A percentile compares a stretch with the other conserved stretches of the same genome.
Evolutionary conservation across 2,113 vertebrate species (phyloP).

Genomic region (Rostratula benghalensis): DNA sequence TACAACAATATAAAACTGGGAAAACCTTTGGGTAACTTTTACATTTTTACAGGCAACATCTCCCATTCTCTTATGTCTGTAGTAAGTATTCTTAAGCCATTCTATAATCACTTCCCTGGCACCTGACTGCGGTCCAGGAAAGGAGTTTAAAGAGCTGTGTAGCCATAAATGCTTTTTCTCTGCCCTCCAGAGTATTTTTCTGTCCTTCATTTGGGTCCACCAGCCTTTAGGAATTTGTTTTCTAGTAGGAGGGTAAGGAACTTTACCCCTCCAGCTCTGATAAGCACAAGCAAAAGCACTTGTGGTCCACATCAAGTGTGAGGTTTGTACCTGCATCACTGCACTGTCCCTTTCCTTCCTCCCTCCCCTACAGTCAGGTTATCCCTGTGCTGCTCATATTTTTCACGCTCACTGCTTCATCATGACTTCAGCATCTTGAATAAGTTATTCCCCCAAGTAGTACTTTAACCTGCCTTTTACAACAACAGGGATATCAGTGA

Average conservation of each 20-base stretch:
- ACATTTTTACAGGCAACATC: not conserved
- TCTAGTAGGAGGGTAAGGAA: not conserved
- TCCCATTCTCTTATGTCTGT: not conserved
- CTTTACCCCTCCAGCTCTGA: not conserved
- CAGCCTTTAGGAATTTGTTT: not conserved
- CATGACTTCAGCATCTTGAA: not conserved
- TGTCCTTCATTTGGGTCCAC: not conserved
- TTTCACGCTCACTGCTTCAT: not conserved
- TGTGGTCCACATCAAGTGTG: fast-evolving
- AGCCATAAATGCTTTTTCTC: not conserved
- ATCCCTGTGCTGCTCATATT: not conserved
- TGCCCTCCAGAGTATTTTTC: not conserved
- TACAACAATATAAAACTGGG: not conserved
- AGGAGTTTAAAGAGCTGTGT: not conserved
- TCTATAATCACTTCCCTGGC: not conserved
- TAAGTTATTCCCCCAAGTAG: not conserved
- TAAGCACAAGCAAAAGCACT: not conserved
- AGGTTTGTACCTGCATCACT: not conserved
- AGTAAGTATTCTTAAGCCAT: not conserved
- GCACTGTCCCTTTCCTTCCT: not conserved
- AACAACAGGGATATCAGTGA: not conserved
- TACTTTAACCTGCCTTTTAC: not conserved
- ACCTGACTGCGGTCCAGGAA: not conserved
- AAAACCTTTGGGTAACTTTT: not conserved
- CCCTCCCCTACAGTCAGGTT: not conserved